A percentile compares a stretch with the other conserved stretches of the same genome.
These are phyloP conservation scores for Brotogeris chrysoptera DNA, from an alignment of 2,797 vertebrate genomes.

Conservation along the genomic window DNA sequence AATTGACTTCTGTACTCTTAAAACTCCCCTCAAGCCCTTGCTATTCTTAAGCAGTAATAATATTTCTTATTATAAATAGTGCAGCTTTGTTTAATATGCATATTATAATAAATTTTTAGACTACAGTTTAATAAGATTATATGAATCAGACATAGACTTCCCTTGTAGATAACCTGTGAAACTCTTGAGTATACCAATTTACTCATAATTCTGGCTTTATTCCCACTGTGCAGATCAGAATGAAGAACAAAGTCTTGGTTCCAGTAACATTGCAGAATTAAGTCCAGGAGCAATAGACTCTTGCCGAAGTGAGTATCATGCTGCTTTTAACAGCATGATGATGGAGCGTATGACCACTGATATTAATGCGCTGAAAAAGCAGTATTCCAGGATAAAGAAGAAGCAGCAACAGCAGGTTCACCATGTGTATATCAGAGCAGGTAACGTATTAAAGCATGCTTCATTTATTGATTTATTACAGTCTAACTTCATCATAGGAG, in stretches of 20 bases:
- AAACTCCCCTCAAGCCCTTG: not conserved
- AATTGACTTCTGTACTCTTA: not conserved
- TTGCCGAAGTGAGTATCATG: conserved; percentile 88
- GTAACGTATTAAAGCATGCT: conserved; percentile 69
- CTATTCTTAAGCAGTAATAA: not conserved
- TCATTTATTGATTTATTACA: not conserved
- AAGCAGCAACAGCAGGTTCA: conserved; percentile 92
- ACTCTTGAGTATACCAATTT: not conserved
- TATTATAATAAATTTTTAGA: not conserved
- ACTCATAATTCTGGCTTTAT: not conserved
- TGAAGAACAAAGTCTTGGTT: conserved; percentile 80
- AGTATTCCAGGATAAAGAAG: conserved; percentile 92
- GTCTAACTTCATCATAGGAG: not conserved
- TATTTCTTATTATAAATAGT: not conserved
- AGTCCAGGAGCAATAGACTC: conserved; percentile 93
- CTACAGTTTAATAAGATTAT: not conserved
- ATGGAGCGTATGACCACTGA: conserved; percentile 98
- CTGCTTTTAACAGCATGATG: conserved; percentile 98
- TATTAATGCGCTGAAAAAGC: conserved; percentile 91
- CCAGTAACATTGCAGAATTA: conserved; percentile 90
- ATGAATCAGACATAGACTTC: not conserved
- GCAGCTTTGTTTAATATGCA: not conserved
- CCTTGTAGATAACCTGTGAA: not conserved
- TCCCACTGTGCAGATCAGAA: conserved; percentile 79
- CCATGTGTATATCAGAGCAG: conserved; percentile 92